Conservation (phyloP, 2,113 vertebrate genomes). For the Archilochus colubris region DNA sequence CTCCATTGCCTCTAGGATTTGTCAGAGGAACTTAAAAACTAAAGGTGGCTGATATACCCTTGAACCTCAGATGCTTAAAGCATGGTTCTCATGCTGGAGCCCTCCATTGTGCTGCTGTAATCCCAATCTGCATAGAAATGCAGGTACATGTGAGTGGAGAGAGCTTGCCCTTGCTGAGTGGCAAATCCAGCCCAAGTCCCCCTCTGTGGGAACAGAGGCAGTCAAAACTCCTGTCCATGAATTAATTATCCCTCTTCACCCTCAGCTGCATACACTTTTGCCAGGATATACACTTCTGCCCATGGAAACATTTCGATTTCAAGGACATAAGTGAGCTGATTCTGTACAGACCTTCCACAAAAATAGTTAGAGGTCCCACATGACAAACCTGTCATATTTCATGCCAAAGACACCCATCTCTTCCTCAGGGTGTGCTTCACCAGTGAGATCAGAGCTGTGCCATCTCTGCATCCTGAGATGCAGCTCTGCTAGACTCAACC, state of each 20-base stretch:
- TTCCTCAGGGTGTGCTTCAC: not conserved
- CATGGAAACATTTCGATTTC: not conserved
- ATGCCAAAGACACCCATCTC: no score
- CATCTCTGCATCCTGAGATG: fast-evolving
- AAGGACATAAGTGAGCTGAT: not conserved
- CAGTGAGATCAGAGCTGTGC: not conserved
- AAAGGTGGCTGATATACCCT: not conserved
- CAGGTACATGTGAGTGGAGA: not conserved
- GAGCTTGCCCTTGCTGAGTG: not conserved
- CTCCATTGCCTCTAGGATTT: not conserved
- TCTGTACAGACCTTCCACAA: not conserved
- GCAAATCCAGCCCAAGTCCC: not conserved
- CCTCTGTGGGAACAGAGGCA: not conserved
- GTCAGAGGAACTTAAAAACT: not conserved
- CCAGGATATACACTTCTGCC: not conserved
- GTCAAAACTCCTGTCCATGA: not conserved
- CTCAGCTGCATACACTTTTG: not conserved
- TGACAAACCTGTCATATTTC: no score
- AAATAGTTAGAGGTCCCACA: not conserved
- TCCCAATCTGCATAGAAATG: not conserved
- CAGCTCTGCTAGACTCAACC: not conserved
- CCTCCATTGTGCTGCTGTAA: not conserved
- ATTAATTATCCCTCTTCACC: not conserved
- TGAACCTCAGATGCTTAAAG: not conserved
- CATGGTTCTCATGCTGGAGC: not conserved